phyloP scores from a whole-genome alignment of 2,888 invertebrate genomes.

The Euzophera pinguis region DNA sequence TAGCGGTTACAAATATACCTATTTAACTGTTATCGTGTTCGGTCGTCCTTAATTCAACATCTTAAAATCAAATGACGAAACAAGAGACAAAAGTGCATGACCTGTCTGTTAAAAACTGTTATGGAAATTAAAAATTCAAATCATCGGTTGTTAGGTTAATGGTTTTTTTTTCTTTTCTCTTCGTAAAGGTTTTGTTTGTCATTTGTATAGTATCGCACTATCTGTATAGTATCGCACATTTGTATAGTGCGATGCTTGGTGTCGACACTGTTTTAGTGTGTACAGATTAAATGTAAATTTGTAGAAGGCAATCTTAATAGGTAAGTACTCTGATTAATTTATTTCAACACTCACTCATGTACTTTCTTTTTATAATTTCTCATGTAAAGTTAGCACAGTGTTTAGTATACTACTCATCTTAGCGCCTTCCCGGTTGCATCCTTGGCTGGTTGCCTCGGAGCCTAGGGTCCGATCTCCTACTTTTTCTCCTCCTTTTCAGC shows the following conservation, averaged over 20 bases:
- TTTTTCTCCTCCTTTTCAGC: no score
- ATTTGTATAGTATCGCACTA: neutral
- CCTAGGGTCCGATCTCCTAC: no score
- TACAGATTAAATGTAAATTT: no score
- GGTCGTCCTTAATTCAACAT: neutral
- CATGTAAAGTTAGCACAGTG: no score
- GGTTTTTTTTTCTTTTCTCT: neutral
- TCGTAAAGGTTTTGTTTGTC: neutral
- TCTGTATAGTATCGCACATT: no score
- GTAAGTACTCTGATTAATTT: no score
- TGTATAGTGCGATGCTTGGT: neutral
- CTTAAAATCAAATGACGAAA: neutral
- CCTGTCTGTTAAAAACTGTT: constrained; percentile 11
- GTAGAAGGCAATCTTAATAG: neutral
- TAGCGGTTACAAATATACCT: no score
- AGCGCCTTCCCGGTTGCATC: no score
- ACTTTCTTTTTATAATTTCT: no score
- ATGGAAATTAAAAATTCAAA: constrained; percentile 10
- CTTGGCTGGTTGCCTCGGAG: no score
- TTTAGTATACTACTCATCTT: no score
- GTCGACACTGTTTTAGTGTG: neutral
- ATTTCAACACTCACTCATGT: no score
- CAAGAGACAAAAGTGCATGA: neutral
- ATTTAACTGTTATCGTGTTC: neutral
- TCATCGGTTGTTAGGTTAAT: constrained; percentile 10